Evolutionary conservation across 2,113 vertebrate genomes (phyloP), one percentile per base, ranked within the genome.

Genomic region (Muntiacus reevesi): DNA sequence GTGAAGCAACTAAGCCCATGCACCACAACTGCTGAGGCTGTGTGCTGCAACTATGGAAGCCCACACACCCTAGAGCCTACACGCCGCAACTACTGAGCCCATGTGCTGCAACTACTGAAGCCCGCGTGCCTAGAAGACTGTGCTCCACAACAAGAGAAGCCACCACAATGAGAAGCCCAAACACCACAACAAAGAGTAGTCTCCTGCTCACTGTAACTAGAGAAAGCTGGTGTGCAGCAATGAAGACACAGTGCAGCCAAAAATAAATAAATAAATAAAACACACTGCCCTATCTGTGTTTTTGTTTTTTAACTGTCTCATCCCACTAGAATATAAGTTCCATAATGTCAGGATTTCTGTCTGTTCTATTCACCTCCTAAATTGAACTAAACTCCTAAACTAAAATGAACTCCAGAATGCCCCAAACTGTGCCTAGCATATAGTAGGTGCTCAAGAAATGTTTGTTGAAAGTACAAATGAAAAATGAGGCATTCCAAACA

Each of bases 301-400:
- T 82, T 71, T 79, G n/a, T 95, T 85, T 94, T 27, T 96, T 88
- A 95, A 86, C 10, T 28, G 15, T 95, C 15, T 94, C 78, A 84
- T 94, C 36, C 45, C 30, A 67, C 30, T 76, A 90, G 54, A 78
- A 89, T 86, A 16, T 76, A 86, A 71, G 57, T 83, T 96, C 64
- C 45, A 89, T 62, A 88, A 94, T 25, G 76, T 82, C n/a, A 76
- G 62, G 88, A 71, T 47, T 71, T 85, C 43, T 84, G 21, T 64
- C 40, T 85, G 23, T 89, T 92, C 60, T 50, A 4, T 64, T 92
- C 14, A 60, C 8, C 82, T 47, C 62, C 85, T 71, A 55, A 89
- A 89, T 6, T 82, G 71, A 78, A 94, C 71, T 62, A 64, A 89
- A 71, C 43, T 71, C 50, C 59, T 94, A 81, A 88, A 81, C 47